phyloP scores from a whole-genome alignment of 2,113 vertebrate genomes.

The Boleophthalmus pectinirostris region DNA sequence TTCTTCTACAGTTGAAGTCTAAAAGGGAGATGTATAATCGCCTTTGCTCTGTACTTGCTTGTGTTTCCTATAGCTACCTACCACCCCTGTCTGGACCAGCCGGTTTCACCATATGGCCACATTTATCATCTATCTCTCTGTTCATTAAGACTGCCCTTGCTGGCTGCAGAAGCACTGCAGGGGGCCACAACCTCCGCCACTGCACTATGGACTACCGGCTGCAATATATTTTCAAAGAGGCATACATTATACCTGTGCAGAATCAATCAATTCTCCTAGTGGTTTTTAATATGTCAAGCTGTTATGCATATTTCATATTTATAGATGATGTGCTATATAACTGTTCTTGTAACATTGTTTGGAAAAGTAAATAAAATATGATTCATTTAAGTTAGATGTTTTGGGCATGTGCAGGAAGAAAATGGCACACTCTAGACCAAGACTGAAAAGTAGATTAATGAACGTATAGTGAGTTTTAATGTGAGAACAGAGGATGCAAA shows the following conservation, averaged over 20 bases:
- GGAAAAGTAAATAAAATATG: not conserved
- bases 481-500: not conserved
- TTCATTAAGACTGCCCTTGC: conserved; percentile 78
- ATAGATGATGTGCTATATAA: not conserved
- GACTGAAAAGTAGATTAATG: no score
- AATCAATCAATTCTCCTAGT: conserved; percentile 1
- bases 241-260: conserved; percentile 10
- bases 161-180: conserved; percentile 67
- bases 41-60: conserved; percentile 14
- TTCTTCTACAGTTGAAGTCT: conserved; percentile 52
- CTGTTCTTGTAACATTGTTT: not conserved
- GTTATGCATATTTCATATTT: not conserved
- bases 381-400: not conserved
- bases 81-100: conserved; percentile 75
- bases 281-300: not conserved
- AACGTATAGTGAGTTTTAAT: not conserved
- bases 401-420: no score
- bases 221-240: conserved; percentile 36
- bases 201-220: conserved; percentile 45
- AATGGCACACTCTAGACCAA: no score
- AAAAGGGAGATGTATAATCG: conserved; percentile 44
- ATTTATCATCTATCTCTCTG: conserved; percentile 79
- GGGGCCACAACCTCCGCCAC: conserved; percentile 63
- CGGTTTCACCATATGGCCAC: conserved; percentile 79
- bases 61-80: conserved; percentile 56